These are phyloP conservation scores for Lottia scabra DNA, from an alignment of 2,888 invertebrate genomes.

Conservation along the genomic window DNA sequence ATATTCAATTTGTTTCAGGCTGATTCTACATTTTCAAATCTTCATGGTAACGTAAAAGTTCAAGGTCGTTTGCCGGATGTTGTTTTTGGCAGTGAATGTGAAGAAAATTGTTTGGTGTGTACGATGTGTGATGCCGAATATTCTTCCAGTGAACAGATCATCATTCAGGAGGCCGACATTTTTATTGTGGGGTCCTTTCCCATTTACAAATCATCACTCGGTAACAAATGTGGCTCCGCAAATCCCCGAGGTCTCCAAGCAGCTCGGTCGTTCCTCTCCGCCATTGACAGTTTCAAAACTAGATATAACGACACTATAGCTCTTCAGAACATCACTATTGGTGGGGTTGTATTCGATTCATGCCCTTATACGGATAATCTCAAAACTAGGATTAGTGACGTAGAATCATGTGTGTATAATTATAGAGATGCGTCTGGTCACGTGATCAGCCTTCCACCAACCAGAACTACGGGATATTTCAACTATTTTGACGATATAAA, in stretches of 20 bases:
- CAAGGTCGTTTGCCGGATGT: conserved; percentile 9
- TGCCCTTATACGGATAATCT: conserved; percentile 16
- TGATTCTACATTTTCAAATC: background rate
- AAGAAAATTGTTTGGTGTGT: conserved; percentile 24
- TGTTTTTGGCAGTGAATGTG: conserved; percentile 20
- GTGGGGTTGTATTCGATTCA: conserved; percentile 30
- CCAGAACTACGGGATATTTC: conserved; percentile 20
- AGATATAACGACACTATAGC: conserved; percentile 6
- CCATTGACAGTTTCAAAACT: conserved; percentile 24
- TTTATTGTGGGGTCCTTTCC: conserved; percentile 36
- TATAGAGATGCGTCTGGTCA: conserved; percentile 21
- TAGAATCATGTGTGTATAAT: conserved; percentile 21
- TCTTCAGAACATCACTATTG: conserved; percentile 14
- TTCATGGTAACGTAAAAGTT: conserved; percentile 5
- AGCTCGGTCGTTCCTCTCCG: conserved; percentile 29
- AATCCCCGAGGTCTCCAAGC: conserved; percentile 27
- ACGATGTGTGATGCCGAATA: conserved; percentile 15
- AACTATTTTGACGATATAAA: conserved; percentile 6
- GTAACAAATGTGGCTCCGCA: conserved; percentile 7
- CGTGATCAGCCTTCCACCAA: conserved; percentile 14
- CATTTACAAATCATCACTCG: conserved; percentile 22
- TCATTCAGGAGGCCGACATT: conserved; percentile 22
- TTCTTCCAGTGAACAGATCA: conserved; percentile 18
- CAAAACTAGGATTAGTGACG: conserved; percentile 5
- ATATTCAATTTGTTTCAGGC: background rate